Evolutionary conservation across 2,888 invertebrate genomes (phyloP), one percentile per base, ranked within the genome.

Genomic region (Pogonocherus hispidulus): DNA sequence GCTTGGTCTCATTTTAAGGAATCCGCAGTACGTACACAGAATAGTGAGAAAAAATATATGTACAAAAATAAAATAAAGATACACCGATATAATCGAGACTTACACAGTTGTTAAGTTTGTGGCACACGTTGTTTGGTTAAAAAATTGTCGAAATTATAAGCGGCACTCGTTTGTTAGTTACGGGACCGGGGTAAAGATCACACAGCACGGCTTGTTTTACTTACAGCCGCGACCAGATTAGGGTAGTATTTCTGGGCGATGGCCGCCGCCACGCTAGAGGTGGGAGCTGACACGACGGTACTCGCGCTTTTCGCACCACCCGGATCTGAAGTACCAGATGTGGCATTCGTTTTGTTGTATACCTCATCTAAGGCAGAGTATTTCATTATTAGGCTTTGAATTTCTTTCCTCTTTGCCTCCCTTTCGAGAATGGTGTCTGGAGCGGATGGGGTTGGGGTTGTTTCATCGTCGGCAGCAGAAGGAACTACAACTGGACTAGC

Each of bases 361-460:
- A 90, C 90, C 79, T 93, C 93, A 78, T 93, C 93, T 74, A 94
- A 86, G 51, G 93, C 93, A 27, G 93, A 91, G 83, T 95, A 95
- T 83, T 94, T 95, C 88, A 92, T 89, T 70, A 94, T 94, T 67
- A 95, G 87, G 78, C 92, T 91, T 83, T 94, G 93, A 68, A 94
- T 94, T 82, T 95, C 95, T 80, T 94, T 94, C 37, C 95, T 89
- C 78, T 92, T 91, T 8, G 92, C 92, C 83, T 94, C 94, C 49
- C 95, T 88, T 75, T 95, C 94, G 74, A 89, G 89, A 20, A 88
- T 87, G 70, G 87, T 87, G 80, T 91, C 91, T 1, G 83, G 80
- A 52, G 86, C 86, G 41, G 87, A 87, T 6, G 82, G 82, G 9
- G 84, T 83, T 3, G 81, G 80, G 2, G 79, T 79, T 72, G 87